Percentiles rank a stretch among this genome's conserved stretches.
These are phyloP conservation scores for Cyanocitta stelleri DNA, from an alignment of 2,113 vertebrate species.

Conservation along the genomic window DNA sequence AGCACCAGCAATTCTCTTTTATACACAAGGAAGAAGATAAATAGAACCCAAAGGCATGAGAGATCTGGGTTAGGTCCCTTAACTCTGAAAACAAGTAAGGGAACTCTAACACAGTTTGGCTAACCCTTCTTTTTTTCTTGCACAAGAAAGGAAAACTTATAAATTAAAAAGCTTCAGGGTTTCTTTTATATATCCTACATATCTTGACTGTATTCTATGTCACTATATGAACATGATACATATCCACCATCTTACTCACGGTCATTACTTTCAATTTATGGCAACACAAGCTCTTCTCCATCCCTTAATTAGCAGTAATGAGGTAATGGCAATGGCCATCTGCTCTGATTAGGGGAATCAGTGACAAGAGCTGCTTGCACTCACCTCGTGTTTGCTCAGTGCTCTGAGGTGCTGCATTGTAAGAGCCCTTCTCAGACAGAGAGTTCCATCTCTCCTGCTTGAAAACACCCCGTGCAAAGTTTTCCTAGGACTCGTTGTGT, in stretches of 20 bases:
- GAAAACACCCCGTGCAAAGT: background rate
- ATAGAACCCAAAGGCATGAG: background rate
- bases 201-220: background rate
- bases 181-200: background rate
- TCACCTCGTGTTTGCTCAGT: background rate
- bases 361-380: background rate
- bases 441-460: background rate
- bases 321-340: constrained; percentile 3
- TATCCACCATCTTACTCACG: background rate
- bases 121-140: background rate
- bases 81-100: background rate
- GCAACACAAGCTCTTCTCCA: background rate
- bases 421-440: background rate
- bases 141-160: background rate
- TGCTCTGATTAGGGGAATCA: constrained; percentile 10
- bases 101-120: background rate
- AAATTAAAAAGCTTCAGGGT: background rate
- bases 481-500: accelerated
- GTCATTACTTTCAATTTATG: background rate
- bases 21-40: background rate
- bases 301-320: constrained; percentile 20
- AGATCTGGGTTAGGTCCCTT: background rate
- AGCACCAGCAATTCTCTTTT: background rate
- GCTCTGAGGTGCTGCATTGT: background rate
- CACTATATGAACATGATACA: background rate